Evolutionary conservation across 2,888 invertebrate species (phyloP).

Genomic region (Helleia helle): DNA sequence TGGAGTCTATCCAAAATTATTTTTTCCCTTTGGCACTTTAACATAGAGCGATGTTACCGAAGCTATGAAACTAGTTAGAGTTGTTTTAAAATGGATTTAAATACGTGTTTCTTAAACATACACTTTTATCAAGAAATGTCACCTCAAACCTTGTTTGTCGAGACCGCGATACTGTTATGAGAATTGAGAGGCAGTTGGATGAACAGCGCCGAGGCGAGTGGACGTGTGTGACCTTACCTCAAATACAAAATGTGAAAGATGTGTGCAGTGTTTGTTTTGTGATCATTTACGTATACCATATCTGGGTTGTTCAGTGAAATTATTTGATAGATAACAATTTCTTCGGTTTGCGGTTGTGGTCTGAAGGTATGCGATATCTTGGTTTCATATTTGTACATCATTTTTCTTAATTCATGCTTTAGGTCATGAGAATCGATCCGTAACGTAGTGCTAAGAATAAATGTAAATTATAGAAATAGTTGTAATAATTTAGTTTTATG

Average conservation of each 20-base stretch:
- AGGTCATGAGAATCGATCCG: no score
- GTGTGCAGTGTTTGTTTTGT: slow-evolving; percentile 6
- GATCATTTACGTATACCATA: slow-evolving; percentile 28
- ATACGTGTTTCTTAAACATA: background rate
- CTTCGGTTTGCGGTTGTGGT: slow-evolving; percentile 48
- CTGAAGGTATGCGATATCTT: background rate
- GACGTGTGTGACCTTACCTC: slow-evolving; percentile 29
- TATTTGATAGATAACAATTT: slow-evolving; percentile 48
- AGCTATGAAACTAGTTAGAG: no score
- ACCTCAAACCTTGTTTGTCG: background rate
- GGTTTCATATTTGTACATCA: background rate
- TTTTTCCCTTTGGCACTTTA: no score
- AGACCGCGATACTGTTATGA: slow-evolving; percentile 5
- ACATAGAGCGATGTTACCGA: no score
- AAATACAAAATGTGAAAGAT: slow-evolving; percentile 7
- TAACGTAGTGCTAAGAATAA: no score
- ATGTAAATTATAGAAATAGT: no score
- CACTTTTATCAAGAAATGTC: slow-evolving; percentile 5
- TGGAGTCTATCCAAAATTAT: no score
- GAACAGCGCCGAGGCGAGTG: slow-evolving; percentile 34
- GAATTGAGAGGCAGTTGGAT: slow-evolving; percentile 33
- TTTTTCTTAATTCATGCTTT: no score
- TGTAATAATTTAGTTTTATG: no score
- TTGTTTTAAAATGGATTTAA: no score
- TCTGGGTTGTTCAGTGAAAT: slow-evolving; percentile 44